These are phyloP conservation scores for Cabera pusaria DNA, from an alignment of 2,888 invertebrate species.

Conservation along the genomic window DNA sequence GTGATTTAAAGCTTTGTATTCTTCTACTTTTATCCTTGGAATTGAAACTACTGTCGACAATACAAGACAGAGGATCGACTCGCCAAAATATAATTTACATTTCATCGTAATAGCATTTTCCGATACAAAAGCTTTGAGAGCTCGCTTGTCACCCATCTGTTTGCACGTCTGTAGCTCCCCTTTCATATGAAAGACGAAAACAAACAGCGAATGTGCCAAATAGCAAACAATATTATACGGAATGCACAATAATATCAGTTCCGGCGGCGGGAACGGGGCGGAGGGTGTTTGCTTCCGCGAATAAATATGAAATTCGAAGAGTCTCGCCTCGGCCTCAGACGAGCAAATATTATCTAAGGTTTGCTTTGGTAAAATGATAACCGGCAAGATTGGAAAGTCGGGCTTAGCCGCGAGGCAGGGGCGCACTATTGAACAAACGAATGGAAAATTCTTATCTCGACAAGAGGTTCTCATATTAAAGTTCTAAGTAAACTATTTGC, in stretches of 20 bases:
- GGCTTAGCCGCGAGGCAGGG: conserved; percentile 67
- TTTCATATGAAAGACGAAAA: conserved; percentile 82
- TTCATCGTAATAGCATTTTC: conserved; percentile 67
- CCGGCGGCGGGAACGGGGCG: conserved; percentile 72
- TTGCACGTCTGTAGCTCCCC: conserved; percentile 78
- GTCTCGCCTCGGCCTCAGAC: conserved; percentile 66
- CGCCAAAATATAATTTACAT: conserved; percentile 58
- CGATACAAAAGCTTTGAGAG: conserved; percentile 64
- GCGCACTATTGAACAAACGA: conserved; percentile 52
- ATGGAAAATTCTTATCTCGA: conserved; percentile 38
- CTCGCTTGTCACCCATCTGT: conserved; percentile 73
- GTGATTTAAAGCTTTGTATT: conserved; percentile 66
- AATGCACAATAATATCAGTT: conserved; percentile 84
- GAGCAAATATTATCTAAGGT: conserved; percentile 79
- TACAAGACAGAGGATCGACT: conserved; percentile 10
- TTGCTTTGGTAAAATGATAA: conserved; percentile 83
- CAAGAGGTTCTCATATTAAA: conserved; percentile 39
- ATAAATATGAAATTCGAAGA: conserved; percentile 84
- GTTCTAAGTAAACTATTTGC: conserved; percentile 23
- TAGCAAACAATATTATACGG: conserved; percentile 84
- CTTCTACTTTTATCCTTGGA: conserved; percentile 35
- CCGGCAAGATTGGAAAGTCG: conserved; percentile 78
- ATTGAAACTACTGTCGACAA: conserved; percentile 37
- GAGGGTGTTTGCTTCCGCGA: conserved; percentile 75
- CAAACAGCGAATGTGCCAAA: conserved; percentile 83